Base-by-base conservation (phyloP, 1,140 invertebrate genomes). In the Macrocentrus cingulum region DNA sequence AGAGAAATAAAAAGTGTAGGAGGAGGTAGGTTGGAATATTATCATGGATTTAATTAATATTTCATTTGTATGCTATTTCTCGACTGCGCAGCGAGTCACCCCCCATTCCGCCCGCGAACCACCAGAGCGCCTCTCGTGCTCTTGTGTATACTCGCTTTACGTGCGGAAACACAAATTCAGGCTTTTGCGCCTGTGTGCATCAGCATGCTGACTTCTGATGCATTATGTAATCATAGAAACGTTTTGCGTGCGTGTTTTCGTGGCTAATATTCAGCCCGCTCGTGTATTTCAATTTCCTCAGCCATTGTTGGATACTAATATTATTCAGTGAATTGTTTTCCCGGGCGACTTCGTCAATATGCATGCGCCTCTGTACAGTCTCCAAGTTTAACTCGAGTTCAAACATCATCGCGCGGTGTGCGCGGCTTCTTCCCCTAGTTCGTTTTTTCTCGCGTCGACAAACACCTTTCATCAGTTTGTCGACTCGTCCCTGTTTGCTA, bases 261-360 rank as follows among this genome's bases (percentile, higher is more conserved):
- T 23, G 44, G 1, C 44, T 19, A 15, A 8, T 6, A 44, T 13
- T 13, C 44, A 20, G 13, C 11, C 36, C 36, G 8, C 8, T 56
- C 54, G n/a, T 56, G 71, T 75, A 76, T 76, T 76, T 76, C 72
- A 76, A 76, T 75, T 76, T 76, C n/a, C n/a, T n/a, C n/a, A 74
- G 71, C 67, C 70, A 76, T 75, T 76, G 74, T 76, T 75, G 66
- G 71, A 74, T 74, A 75, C 72, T 76, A 74, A 75, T 76, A 75
- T 76, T 76, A 76, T 75, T 75, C 72, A 76, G 74, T 75, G 72
- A 75, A 76, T 76, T 76, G 74, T 76, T 76, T 76, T 72, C 67
- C 65, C 71, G 72, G 68, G n/a, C n/a, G n/a, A n/a, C n/a, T n/a
- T n/a, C n/a, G n/a, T n/a, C n/a, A n/a, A n/a, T n/a, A n/a, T n/a